Percentiles rank a stretch among this genome's conserved stretches.
Conservation (phyloP, 2,113 vertebrate species). For the Dicerorhinus sumatrensis region DNA sequence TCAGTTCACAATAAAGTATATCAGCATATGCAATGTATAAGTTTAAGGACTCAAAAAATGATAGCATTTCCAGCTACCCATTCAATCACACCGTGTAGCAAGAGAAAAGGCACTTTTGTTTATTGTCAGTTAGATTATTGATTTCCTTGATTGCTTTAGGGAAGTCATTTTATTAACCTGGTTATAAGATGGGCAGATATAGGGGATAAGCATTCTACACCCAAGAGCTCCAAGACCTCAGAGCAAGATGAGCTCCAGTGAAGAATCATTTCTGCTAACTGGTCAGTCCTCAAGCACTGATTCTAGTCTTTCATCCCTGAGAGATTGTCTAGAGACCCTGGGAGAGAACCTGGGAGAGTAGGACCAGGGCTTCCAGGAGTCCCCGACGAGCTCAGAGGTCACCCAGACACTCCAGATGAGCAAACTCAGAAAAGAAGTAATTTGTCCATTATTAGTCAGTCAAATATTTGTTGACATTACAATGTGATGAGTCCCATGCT, state of each 20-base stretch:
- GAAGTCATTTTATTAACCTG: neutral
- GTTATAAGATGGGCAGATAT: neutral
- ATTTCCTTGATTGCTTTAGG: neutral
- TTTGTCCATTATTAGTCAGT: neutral
- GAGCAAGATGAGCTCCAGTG: neutral
- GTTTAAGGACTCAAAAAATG: neutral
- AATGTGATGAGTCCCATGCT: neutral
- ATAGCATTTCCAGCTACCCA: neutral
- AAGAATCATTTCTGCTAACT: neutral
- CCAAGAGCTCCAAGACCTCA: neutral
- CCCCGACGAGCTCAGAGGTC: fast-evolving
- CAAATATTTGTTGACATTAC: neutral
- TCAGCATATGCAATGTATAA: neutral
- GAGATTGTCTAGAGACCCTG: neutral
- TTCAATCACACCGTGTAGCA: neutral
- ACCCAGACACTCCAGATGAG: neutral
- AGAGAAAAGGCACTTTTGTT: neutral
- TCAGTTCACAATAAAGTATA: conserved; percentile 5
- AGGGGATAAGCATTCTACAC: neutral
- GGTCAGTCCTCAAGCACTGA: neutral
- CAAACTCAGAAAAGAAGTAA: neutral
- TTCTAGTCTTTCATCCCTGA: neutral
- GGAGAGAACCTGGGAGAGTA: neutral
- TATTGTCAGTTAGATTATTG: neutral
- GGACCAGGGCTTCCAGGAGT: neutral